Base-by-base conservation (phyloP, 2,113 vertebrate genomes). In the Pteruthius melanotis region DNA sequence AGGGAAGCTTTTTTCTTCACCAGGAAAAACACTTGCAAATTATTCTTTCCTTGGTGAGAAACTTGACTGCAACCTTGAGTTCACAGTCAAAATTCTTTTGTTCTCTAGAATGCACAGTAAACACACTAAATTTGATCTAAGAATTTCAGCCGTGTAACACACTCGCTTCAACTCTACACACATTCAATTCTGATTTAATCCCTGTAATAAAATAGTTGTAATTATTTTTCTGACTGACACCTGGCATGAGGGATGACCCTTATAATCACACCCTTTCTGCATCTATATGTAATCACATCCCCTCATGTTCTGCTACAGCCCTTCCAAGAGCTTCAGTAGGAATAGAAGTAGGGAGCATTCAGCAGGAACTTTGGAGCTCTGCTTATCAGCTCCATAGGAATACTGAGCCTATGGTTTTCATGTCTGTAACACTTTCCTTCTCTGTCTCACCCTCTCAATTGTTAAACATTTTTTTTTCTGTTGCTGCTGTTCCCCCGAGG, bases 341-440 rank as follows among this genome's bases (percentile, higher is more conserved):
- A 87, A 92, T 5, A 71, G 50, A 68, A 57, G 86, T 50, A 64
- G 72, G 56, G 64, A 83, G 57, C 40, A 30, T 86, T 90, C 84
- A 95, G 74, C 76, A 70, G 93, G 80, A 95, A 91, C 91, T 83
- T 60, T 12, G 75, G 85, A 93, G 89, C 66, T 86, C 75, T 87
- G 92, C 91, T 97, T 94, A 93, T 94, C 93, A 92, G 93, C 96
- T 88, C 93, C 66, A 56, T 39, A 95, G 94, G 91, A 96, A 95
- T 57, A 72, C 65, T 23, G 50, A 93, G 86, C 61, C 88, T 72
- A 87, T 72, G 93, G 92, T 95, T 98, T 97, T 98, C 94, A 96
- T 95, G 94, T 96, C 91, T 80, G 70, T 72, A 97, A 97, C 89
- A 97, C 96, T 97, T 97, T 97, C 97, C 92, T 97, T 97, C 95